Base-by-base conservation (phyloP, 2,113 vertebrate genomes). In the Pituophis catenifer region DNA sequence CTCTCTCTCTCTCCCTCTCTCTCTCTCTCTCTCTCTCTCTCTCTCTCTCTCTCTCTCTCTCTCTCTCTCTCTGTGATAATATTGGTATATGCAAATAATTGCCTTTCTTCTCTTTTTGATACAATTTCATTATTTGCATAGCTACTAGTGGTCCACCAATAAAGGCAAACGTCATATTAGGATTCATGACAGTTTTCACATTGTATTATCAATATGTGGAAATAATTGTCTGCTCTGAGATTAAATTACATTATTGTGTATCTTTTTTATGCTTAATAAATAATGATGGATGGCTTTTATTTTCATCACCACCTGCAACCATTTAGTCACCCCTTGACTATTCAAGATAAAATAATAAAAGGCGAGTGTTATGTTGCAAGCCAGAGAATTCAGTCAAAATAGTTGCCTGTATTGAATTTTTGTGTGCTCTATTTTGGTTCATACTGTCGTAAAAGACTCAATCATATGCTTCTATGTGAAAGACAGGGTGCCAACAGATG, bases 211-310 rank as follows among this genome's bases (percentile, higher is more conserved):
- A 99, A 99, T 99, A 99, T 99, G 98, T 99, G 98, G 98, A 98
- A 99, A 99, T 99, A 99, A 99, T 99, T 99, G 99, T 99, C 99
- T 99, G 98, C 99, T 98, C 98, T 97, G 94, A 99, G 99, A 99
- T 99, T 99, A 99, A 99, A 99, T 99, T 99, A 99, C 99, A 99
- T 99, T 99, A 99, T 99, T 99, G 98, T 99, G 99, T 99, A 99
- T 99, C 99, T 99, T 99, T 99, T 99, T 99, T 99, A 99, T 98
- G 99, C 99, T 98, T 99, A 99, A 99, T 99, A 99, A 99, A 99
- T 99, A 99, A 99, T 99, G 99, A 99, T 99, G 99, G 99, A 99
- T 99, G 99, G 98, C 98, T 99, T 98, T 99, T 99, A 99, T 99
- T 99, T 99, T 99, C 99, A 99, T 99, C 99, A 98, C 98, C 99